Evolutionary conservation across 2,797 vertebrate genomes (phyloP).

Genomic region (Otolemur crassicaudatus): DNA sequence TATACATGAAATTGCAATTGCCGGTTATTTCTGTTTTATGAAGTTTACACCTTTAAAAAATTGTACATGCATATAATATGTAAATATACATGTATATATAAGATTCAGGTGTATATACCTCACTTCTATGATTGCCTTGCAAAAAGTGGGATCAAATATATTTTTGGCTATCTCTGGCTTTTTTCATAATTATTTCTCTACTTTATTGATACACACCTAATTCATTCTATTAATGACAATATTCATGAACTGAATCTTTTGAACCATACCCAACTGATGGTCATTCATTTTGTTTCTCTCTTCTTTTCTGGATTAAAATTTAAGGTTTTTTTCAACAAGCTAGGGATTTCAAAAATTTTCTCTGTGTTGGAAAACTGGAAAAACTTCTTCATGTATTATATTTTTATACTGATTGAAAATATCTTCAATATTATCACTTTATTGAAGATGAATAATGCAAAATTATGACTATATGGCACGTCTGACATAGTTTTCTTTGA

Average conservation of each 20-base stretch:
- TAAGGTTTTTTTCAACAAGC: background rate
- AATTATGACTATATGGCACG: background rate
- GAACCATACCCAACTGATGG: background rate
- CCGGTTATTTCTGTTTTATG: background rate
- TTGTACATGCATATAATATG: background rate
- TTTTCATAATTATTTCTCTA: slow-evolving; percentile 13
- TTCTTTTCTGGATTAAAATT: slow-evolving; percentile 23
- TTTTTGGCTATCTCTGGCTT: background rate
- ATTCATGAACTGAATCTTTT: background rate
- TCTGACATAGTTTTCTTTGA: slow-evolving; percentile 18
- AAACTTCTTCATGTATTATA: background rate
- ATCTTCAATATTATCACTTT: background rate
- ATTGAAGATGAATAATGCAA: background rate
- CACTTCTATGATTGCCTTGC: background rate
- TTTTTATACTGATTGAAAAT: slow-evolving; percentile 31
- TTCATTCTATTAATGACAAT: slow-evolving; percentile 4
- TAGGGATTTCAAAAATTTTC: background rate
- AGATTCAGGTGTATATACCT: background rate
- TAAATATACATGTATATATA: too few relatives aligned
- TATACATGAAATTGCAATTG: background rate
- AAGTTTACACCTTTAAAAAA: background rate
- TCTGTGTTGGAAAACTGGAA: background rate
- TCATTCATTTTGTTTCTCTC: background rate
- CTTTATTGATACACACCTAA: background rate
- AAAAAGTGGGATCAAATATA: background rate